These are phyloP conservation scores for Ennomos quercinarius DNA, from an alignment of 2,888 invertebrate species.

Conservation along the genomic window DNA sequence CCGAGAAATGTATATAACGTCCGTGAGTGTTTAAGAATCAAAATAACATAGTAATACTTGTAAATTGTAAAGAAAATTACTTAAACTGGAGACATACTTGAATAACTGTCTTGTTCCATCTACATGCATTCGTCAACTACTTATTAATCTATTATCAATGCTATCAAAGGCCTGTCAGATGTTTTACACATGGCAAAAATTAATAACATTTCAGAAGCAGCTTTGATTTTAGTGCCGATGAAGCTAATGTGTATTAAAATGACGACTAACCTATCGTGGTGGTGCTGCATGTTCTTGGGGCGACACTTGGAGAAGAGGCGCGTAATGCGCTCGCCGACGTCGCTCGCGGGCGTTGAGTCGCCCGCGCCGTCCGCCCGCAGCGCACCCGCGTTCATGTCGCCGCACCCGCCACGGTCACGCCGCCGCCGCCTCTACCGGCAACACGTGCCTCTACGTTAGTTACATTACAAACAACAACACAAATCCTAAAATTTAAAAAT, in stretches of 20 bases:
- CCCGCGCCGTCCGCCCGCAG: slow-evolving; percentile 79
- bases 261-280: slow-evolving; percentile 70
- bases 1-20: background rate
- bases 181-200: background rate
- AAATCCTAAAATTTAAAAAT: too few relatives aligned
- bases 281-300: slow-evolving; percentile 86
- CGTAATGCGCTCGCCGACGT: slow-evolving; percentile 91
- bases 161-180: background rate
- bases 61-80: background rate
- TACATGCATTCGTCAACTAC: too few relatives aligned
- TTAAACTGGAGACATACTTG: background rate
- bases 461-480: slow-evolving; percentile 24
- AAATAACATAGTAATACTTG: background rate
- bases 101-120: too few relatives aligned
- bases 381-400: slow-evolving; percentile 80
- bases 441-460: slow-evolving; percentile 63
- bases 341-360: slow-evolving; percentile 82
- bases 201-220: too few relatives aligned
- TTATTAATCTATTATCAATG: background rate
- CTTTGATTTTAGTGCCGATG: background rate
- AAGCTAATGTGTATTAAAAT: background rate
- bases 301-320: slow-evolving; percentile 95
- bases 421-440: slow-evolving; percentile 75
- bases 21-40: background rate
- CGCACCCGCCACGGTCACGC: slow-evolving; percentile 65